These are phyloP conservation scores for Sebastes iracundus DNA, from an alignment of 2,797 vertebrate genomes.

Conservation along the genomic window DNA sequence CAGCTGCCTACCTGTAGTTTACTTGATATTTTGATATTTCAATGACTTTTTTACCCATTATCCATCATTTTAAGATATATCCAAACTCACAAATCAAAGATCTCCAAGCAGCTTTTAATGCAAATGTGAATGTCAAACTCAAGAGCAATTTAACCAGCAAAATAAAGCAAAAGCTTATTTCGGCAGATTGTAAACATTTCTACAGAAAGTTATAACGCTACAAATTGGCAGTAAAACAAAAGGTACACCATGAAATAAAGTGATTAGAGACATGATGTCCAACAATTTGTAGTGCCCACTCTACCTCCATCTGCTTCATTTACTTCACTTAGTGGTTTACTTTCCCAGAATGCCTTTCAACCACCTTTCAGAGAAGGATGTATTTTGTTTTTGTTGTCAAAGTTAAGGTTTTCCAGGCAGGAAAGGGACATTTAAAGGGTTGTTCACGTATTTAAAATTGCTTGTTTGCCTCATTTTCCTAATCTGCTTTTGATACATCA, in stretches of 20 bases:
- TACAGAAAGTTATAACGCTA: neutral
- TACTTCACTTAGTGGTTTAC: neutral
- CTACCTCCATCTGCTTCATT: neutral
- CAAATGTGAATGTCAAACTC: neutral
- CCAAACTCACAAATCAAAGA: neutral
- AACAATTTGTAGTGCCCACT: neutral
- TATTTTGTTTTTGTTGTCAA: no score
- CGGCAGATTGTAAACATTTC: neutral
- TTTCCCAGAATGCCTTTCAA: slow-evolving; percentile 9
- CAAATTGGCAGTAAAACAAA: neutral
- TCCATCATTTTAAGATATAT: rapidly evolving
- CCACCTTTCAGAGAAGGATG: neutral
- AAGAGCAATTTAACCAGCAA: neutral
- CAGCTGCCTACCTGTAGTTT: neutral
- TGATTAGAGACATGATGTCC: neutral
- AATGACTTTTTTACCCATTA: neutral
- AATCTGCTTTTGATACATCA: neutral
- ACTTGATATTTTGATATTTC: neutral
- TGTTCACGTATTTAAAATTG: neutral
- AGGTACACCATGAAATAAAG: neutral
- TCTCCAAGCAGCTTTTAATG: neutral
- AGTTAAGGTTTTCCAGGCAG: neutral
- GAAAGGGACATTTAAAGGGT: neutral
- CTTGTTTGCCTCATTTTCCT: neutral
- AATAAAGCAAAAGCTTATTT: neutral